Base-by-base conservation (phyloP, 2,113 vertebrate genomes). In the Rhizomys pruinosus region DNA sequence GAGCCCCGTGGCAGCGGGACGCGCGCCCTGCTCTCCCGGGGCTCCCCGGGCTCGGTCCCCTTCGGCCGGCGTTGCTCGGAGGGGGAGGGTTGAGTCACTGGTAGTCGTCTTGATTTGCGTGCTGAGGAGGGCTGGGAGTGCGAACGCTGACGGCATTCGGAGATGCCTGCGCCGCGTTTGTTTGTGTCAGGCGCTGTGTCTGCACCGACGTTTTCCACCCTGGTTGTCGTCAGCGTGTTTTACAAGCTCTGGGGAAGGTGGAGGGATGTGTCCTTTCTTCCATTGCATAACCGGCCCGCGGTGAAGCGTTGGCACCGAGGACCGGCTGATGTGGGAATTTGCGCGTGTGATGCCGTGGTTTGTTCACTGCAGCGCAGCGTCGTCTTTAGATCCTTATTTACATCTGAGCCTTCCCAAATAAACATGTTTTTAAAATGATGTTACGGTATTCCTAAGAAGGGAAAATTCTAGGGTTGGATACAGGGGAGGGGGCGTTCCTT, bases 281-380 rank as follows among this genome's bases (percentile, higher is more conserved):
- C 85, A 90, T 98, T 98, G 96, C 98, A 96, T 97, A 98, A 98
- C 96, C 95, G 78, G 87, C 78, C 93, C 93, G 55, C 84, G 55
- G 96, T 79, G 96, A 89, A 94, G 92, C 59, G 47, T 15, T 86
- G 96, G 97, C 94, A 17, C 42, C 71, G 89, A 52, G 76, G 86
- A 39, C 59, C 80, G 52, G 90, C 63, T 47, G 81, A 55, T 86
- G 86, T 90, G 94, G 93, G 91, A 90, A 85, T 89, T 39, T 87
- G 91, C 84, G 68, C 82, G 71, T 84, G 25, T 55, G 91, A 92
- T 74, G 94, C 92, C 16, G 39, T 6, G 96, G 72, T 96, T 71
- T 80, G 88, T 77, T 92, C 32, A 92, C 93, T 85, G 92, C 95
- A 94, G 96, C 91, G 96, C 95, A 79, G 92, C 88, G 29, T 44